Conservation (phyloP, 2,797 vertebrate genomes). For the Chromobotia macracanthus region DNA sequence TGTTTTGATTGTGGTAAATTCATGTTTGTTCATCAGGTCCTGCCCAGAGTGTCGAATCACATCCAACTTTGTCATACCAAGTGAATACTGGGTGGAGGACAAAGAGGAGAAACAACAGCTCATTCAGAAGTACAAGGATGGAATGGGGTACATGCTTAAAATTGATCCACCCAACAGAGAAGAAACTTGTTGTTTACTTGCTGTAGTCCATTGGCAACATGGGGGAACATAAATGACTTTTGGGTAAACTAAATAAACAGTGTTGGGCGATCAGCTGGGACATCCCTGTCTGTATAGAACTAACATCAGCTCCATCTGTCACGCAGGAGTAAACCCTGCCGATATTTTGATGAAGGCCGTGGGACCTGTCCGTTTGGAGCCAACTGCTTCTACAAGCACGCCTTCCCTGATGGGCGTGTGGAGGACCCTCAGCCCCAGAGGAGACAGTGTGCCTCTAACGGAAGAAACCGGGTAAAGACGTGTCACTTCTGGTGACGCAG, state of each 20-base stretch:
- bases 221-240: no score
- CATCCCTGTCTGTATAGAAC: neutral
- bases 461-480: constrained; percentile 89
- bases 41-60: constrained; percentile 99
- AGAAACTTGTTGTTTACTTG: neutral
- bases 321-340: constrained; percentile 89
- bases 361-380: constrained; percentile 96
- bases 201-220: no score
- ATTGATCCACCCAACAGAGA: no score
- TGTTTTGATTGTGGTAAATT: neutral
- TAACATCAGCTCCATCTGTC: neutral
- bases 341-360: constrained; percentile 98
- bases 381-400: constrained; percentile 99
- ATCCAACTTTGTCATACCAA: constrained; percentile 99
- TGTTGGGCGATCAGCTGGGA: neutral
- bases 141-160: constrained; percentile 87
- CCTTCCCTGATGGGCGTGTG: constrained; percentile 93
- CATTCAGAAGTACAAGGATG: constrained; percentile 99
- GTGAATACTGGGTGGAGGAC: constrained; percentile 99
- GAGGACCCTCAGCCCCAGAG: constrained; percentile 90
- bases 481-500: neutral
- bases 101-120: constrained; percentile 99
- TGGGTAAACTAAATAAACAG: no score
- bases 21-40: constrained; percentile 77
- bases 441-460: constrained; percentile 87